phyloP scores from a whole-genome alignment of 2,888 invertebrate species.

The Heterodera filipjevi region DNA sequence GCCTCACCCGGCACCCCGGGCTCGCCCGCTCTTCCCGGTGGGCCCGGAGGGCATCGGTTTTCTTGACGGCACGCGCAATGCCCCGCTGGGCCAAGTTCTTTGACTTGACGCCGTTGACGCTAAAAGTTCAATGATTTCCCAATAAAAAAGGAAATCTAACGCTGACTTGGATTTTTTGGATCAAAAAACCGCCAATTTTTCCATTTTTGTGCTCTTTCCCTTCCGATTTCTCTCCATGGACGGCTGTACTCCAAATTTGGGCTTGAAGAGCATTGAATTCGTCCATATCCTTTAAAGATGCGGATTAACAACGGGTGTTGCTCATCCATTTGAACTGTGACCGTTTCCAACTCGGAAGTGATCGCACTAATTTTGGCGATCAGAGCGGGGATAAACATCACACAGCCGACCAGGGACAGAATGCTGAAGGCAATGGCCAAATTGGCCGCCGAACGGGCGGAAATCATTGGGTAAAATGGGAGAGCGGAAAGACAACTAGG shows the following conservation, averaged over 20 bases:
- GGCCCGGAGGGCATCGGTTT: constrained; percentile 32
- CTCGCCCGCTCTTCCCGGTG: constrained; percentile 34
- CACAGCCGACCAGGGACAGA: constrained; percentile 25
- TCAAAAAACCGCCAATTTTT: constrained; percentile 27
- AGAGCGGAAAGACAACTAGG: neutral
- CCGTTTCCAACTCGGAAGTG: constrained; percentile 34
- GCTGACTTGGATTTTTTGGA: constrained; percentile 21
- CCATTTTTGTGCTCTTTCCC: neutral
- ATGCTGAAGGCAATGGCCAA: constrained; percentile 25
- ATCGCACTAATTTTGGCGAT: constrained; percentile 35
- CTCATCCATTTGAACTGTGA: constrained; percentile 14
- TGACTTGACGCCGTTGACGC: constrained; percentile 25
- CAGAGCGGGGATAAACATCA: constrained; percentile 29
- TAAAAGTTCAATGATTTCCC: neutral
- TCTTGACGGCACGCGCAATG: constrained; percentile 29
- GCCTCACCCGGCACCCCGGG: constrained; percentile 27
- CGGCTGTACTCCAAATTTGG: constrained; percentile 27
- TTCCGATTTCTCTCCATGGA: neutral
- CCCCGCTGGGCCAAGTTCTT: constrained; percentile 13
- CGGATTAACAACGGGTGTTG: neutral
- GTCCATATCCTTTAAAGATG: constrained; percentile 31
- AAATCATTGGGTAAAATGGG: constrained; percentile 1
- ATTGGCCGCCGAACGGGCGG: constrained; percentile 21
- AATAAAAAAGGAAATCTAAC: no score
- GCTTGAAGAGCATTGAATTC: constrained; percentile 34